Evolutionary conservation across 2,888 invertebrate species (phyloP), one percentile per base, ranked within the genome.

Genomic region (Arge pagana): DNA sequence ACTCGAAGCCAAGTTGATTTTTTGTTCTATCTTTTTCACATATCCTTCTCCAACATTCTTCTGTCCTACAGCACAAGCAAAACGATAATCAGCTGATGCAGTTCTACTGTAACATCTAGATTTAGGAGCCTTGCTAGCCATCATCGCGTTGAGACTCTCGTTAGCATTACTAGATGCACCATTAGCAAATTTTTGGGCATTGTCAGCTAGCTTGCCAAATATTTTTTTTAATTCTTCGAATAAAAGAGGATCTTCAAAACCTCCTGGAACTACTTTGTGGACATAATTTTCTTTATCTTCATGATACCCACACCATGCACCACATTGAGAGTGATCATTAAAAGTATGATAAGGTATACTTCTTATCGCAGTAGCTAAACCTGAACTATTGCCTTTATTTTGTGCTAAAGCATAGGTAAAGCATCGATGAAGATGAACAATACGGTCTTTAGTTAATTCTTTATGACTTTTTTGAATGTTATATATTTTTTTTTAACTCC

Each of bases 81-180:
- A 55, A 21, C 54, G 31, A 42, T 35, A 58, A 18, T 57, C 55
- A 16, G 52, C 31, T 6, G 57, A 59, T 35, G 54, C 58, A 10
- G 37, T 28, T 4, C 30, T 15, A 24, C 54, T 53, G 41, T 59
- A 57, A 28, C 52, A 55, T n/a, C 43, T 23, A 6, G 50, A 31
- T 53, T 60, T 60, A 3, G 59, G 54, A 11, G 52, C 51, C 54
- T 56, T 54, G n/a, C 43, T 54, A 6, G 51, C 24, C 50, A 55
- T 56, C 10, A 50, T 36, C 6, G 13, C 28, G 37, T 57, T 59
- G 7, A 58, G 40, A 42, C 55, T 59, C 49, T 59, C 53, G 30
- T 59, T 60, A 11, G 52, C 55, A 23, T 60, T 54, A 16, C 42
- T 54, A 3, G 55, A 59, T 1, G 57, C 59, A 15, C 53, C 50